Base-by-base conservation (phyloP, 2,797 vertebrate genomes). In the Poeciliopsis paucimaculata region DNA sequence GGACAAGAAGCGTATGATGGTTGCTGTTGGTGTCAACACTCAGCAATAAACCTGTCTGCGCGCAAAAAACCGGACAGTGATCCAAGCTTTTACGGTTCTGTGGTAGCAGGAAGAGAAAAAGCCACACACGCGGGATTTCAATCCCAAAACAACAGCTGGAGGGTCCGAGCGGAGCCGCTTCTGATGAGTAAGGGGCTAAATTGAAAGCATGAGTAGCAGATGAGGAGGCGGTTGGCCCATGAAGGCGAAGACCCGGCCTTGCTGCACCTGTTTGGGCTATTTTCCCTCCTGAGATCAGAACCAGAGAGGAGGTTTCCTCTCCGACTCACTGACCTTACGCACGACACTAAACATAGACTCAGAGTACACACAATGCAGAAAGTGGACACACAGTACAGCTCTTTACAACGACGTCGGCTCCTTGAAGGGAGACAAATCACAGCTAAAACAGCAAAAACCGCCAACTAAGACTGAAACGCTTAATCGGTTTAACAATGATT, bases 251-350 rank as follows among this genome's bases (percentile, higher is more conserved):
- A 83, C 83, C 70, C 43, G 8, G 28, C n/a, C 80, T 77, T 3
- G 0, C 88, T 93, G 95, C 95, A 95, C 94, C 95, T 95, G 95
- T 95, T 89, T 15, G 62, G 79, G 89, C 79, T 94, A 91, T 92
- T 93, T 93, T 89, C 76, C 89, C 62, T 89, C 80, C 72, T 77
- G 82, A 88, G 82, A 70, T 85, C 89, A 83, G 79, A 88, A 88
- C 76, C 77, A 76, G 80, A 87, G 88, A 93, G 92, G 92, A 93
- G 93, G 93, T 94, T 93, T 92, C 94, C 92, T 66, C 77, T 89
- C 85, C 90, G 85, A 83, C 86, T 82, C 84, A 85, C 78, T 85
- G 78, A 77, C 75, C 86, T 75, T 82, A 93, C 77, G 84, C 91
- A 92, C 80, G 77, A 77, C 5, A 73, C 91, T 93, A 94, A 93